Conservation (phyloP, 2,888 invertebrate species). For the Psococerastis gibbosa region DNA sequence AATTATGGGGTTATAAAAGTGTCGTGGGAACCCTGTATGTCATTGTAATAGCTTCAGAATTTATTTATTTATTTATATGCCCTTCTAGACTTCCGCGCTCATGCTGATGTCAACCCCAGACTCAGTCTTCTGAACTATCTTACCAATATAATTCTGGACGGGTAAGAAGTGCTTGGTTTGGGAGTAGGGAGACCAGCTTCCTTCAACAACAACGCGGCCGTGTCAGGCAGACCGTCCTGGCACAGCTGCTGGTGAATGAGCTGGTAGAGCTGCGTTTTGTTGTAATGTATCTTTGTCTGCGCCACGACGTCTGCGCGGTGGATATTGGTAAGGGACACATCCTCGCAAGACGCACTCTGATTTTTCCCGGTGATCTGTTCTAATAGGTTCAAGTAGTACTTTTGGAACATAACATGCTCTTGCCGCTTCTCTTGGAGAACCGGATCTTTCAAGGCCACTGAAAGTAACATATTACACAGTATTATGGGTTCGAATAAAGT, state of each 20-base stretch:
- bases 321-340: constrained; percentile 74
- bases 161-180: constrained; percentile 22
- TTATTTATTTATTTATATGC: no score
- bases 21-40: no score
- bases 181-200: constrained; percentile 53
- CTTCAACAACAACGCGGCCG: constrained; percentile 51
- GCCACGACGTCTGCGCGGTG: constrained; percentile 88
- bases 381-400: constrained; percentile 75
- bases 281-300: constrained; percentile 87
- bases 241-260: constrained; percentile 76
- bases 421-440: constrained; percentile 89
- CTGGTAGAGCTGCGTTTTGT: constrained; percentile 80
- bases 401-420: constrained; percentile 91
- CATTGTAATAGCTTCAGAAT: no score
- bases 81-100: no score
- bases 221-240: constrained; percentile 50
- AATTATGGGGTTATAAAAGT: no score
- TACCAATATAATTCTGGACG: constrained; percentile 21
- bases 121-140: no score
- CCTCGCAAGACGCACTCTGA: constrained; percentile 58
- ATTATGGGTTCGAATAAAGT: background rate
- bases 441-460: constrained; percentile 86
- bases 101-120: no score
- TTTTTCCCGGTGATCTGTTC: constrained; percentile 81
- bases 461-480: no score